A percentile compares a stretch with the other conserved stretches of the same genome.
Evolutionary conservation across 2,113 vertebrate species (phyloP).

Genomic region (Suncus etruscus): DNA sequence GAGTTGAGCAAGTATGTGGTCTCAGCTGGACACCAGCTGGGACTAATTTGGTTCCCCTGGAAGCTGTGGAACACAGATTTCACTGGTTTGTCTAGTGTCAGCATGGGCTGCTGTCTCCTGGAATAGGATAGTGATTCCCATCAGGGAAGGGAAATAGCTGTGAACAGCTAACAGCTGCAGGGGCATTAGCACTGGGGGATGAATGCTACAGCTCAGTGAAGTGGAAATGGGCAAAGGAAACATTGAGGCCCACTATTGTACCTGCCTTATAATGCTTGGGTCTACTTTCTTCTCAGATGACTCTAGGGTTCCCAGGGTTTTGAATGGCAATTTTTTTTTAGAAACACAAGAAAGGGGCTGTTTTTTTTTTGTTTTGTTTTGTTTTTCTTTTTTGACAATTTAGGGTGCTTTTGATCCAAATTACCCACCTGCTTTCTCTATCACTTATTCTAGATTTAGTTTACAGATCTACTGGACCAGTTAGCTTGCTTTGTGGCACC

Average conservation of each 20-base stretch:
- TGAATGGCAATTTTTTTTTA: neutral
- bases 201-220: neutral
- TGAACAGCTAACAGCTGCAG: neutral
- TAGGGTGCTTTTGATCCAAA: neutral
- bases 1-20: neutral
- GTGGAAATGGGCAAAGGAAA: neutral
- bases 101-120: neutral
- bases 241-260: neutral
- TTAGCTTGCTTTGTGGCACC: neutral
- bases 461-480: neutral
- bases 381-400: too few species aligned
- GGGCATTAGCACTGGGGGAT: neutral
- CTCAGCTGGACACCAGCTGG: slow-evolving; percentile 27
- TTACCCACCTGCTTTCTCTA: neutral
- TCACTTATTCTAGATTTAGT: neutral
- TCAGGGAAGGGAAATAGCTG: neutral
- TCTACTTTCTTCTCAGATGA: neutral
- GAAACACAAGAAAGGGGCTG: slow-evolving; percentile 7
- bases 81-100: neutral
- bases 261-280: neutral
- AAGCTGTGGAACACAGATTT: neutral
- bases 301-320: neutral
- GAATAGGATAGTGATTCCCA: neutral
- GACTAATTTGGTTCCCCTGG: neutral
- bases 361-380: too few species aligned